Percentiles rank a stretch among this genome's conserved stretches.
Conservation (phyloP, 1,140 invertebrate species). For the Pseudomyrmex cubaensis region DNA sequence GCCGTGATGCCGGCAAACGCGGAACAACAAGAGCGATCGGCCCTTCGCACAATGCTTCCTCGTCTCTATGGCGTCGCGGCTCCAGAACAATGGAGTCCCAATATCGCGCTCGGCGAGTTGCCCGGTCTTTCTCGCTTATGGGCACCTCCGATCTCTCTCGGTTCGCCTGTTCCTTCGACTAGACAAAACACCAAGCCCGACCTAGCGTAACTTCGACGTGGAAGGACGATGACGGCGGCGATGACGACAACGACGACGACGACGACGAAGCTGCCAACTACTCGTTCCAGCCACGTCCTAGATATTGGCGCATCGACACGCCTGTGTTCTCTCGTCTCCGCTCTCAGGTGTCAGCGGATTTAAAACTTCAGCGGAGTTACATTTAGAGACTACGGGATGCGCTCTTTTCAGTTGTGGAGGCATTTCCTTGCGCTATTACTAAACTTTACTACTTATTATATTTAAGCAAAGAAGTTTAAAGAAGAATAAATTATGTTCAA, state of each 20-base stretch:
- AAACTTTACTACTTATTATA: not conserved
- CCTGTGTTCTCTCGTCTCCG: not conserved
- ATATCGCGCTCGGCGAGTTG: slow-evolving; percentile 46
- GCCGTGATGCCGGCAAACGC: slow-evolving; percentile 47
- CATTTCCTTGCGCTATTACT: not conserved
- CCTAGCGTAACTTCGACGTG: slow-evolving; percentile 34
- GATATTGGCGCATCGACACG: slow-evolving; percentile 29
- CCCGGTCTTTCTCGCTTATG: slow-evolving; percentile 35
- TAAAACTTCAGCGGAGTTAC: slow-evolving; percentile 23
- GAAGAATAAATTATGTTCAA: too few species aligned
- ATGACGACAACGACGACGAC: slow-evolving; percentile 6
- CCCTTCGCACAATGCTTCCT: slow-evolving; percentile 51
- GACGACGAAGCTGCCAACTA: slow-evolving; percentile 11
- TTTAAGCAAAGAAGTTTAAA: not conserved
- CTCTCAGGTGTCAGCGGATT: slow-evolving; percentile 5
- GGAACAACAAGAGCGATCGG: slow-evolving; percentile 54
- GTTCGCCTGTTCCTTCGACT: slow-evolving; percentile 29
- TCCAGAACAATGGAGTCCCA: slow-evolving; percentile 52
- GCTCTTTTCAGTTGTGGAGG: not conserved
- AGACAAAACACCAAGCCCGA: slow-evolving; percentile 51
- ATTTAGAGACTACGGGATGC: not conserved
- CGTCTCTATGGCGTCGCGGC: slow-evolving; percentile 54
- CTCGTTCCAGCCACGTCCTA: slow-evolving; percentile 17
- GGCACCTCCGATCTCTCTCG: not conserved
- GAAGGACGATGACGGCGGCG: slow-evolving; percentile 24